phyloP scores from a whole-genome alignment of 2,113 vertebrate species.

The Burhinus bistriatus region DNA sequence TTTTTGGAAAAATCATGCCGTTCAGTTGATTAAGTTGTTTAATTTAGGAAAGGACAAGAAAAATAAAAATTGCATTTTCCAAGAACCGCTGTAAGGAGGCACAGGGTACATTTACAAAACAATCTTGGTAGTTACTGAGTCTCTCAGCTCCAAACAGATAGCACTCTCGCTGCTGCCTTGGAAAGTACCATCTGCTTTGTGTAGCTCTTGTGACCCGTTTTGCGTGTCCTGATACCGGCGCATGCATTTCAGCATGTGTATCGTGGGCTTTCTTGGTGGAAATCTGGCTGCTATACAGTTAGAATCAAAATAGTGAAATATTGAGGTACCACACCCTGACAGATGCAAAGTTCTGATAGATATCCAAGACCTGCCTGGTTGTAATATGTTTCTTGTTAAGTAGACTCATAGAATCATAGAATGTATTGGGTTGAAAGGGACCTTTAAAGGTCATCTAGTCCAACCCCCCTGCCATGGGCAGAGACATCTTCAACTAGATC shows the following conservation, averaged over 20 bases:
- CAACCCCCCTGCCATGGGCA: too few species aligned
- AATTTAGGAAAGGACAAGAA: background rate
- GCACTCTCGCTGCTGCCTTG: background rate
- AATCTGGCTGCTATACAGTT: background rate
- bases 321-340: background rate
- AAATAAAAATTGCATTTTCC: background rate
- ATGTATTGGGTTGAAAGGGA: too few species aligned
- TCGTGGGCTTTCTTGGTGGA: background rate
- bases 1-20: background rate
- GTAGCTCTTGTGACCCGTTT: background rate
- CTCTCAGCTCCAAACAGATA: accelerated
- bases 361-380: background rate
- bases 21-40: background rate
- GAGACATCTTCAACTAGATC: too few species aligned
- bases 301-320: background rate
- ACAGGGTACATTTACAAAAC: background rate
- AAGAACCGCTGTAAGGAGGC: background rate
- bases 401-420: too few species aligned
- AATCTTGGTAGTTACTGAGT: background rate
- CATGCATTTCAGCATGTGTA: background rate
- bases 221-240: background rate
- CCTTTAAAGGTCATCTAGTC: too few species aligned
- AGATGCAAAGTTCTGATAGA: background rate
- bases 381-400: background rate
- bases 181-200: background rate